Evolutionary conservation across 2,797 vertebrate genomes (phyloP).

Genomic region (Heteromormyrus szaboi): DNA sequence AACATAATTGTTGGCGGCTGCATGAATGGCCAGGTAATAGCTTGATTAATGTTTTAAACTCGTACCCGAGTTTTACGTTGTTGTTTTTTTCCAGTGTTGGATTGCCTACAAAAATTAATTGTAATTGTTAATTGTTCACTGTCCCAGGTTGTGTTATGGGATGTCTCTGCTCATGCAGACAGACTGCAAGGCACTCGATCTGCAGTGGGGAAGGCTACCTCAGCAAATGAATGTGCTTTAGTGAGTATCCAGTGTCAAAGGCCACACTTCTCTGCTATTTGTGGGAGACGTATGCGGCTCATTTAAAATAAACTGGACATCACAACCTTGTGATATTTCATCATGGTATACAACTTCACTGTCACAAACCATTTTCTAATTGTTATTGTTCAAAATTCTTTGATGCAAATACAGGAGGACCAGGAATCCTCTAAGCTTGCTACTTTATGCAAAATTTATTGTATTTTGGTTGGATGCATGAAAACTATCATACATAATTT

Average conservation of each 20-base stretch:
- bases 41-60: conserved; percentile 7
- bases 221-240: conserved; percentile 33
- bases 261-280: background rate
- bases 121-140: background rate
- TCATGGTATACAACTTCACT: background rate
- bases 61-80: background rate
- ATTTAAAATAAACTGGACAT: background rate
- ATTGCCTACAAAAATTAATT: background rate
- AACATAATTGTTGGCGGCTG: conserved; percentile 86
- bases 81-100: background rate
- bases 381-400: conserved; percentile 5
- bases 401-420: background rate
- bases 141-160: conserved; percentile 79
- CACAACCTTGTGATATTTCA: background rate
- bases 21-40: conserved; percentile 80
- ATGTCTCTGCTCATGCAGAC: conserved; percentile 67
- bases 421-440: background rate
- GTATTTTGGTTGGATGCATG: background rate
- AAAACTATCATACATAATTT: background rate
- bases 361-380: background rate
- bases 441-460: background rate
- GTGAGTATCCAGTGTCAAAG: conserved; percentile 44
- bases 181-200: conserved; percentile 55
- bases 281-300: background rate
- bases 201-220: conserved; percentile 30